These are phyloP conservation scores for Clarias fuscus DNA, from an alignment of 2,797 vertebrate genomes.

Conservation along the genomic window DNA sequence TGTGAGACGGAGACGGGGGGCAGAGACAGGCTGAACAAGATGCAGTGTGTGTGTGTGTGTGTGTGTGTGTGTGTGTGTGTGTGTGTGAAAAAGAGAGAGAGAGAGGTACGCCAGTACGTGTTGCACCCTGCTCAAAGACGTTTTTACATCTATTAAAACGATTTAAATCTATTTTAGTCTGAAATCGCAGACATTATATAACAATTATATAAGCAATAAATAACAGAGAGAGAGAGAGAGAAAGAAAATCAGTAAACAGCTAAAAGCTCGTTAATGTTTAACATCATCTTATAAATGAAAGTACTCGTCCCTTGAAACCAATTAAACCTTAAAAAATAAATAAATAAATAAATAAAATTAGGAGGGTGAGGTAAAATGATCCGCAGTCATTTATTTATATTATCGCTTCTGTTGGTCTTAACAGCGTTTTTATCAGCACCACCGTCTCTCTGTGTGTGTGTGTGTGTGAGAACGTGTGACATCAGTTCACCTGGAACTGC, in stretches of 20 bases:
- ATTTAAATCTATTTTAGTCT: background rate
- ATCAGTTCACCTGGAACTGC: no score
- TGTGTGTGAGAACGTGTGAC: no score
- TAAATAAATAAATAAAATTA: no score
- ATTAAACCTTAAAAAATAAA: no score
- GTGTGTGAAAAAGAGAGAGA: no score
- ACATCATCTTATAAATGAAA: background rate
- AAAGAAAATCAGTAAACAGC: background rate
- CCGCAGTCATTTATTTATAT: no score
- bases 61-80: background rate
- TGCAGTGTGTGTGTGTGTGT: background rate
- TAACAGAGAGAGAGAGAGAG: background rate
- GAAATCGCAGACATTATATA: background rate
- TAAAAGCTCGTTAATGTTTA: background rate
- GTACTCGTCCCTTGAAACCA: no score
- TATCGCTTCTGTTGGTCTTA: no score
- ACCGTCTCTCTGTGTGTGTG: no score
- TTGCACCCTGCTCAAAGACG: background rate
- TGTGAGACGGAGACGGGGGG: conserved; percentile 26
- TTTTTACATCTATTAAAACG: no score
- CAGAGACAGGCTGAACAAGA: background rate
- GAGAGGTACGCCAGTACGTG: background rate
- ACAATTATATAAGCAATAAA: background rate
- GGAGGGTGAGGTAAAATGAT: no score
- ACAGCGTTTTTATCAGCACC: no score